These are phyloP conservation scores for Capra hircus DNA, from an alignment of 2,113 vertebrate species.

Conservation along the genomic window DNA sequence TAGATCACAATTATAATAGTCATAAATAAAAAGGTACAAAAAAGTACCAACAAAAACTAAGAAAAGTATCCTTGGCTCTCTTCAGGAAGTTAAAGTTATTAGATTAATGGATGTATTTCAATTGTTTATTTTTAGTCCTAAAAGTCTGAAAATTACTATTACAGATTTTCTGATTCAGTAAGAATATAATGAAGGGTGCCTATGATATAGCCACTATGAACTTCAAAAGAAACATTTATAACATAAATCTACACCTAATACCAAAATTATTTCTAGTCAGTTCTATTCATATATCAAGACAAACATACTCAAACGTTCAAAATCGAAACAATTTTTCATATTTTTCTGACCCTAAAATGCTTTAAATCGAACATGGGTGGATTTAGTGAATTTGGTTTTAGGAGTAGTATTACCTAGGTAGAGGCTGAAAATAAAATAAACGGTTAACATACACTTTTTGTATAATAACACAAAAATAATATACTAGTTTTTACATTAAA, in stretches of 20 bases:
- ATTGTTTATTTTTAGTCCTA: not conserved
- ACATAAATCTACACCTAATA: conserved; percentile 2
- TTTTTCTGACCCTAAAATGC: not conserved
- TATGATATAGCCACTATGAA: not conserved
- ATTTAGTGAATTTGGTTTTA: not conserved
- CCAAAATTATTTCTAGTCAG: not conserved
- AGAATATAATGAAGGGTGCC: not conserved
- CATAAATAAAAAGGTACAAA: conserved; percentile 2
- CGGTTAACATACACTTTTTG: not conserved
- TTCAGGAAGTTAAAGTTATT: not conserved
- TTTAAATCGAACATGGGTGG: not conserved
- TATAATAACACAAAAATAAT: not conserved
- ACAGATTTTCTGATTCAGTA: not conserved
- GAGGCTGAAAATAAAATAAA: not conserved
- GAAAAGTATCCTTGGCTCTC: not conserved
- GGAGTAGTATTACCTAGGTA: not conserved
- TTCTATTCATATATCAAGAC: not conserved
- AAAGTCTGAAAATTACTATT: conserved; percentile 1
- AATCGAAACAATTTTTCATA: not conserved
- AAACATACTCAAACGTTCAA: conserved; percentile 8
- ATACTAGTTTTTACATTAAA: not conserved
- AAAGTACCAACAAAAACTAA: not conserved
- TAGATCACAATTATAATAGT: not conserved
- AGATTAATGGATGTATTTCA: not conserved
- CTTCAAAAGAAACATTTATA: not conserved